Evolutionary conservation across 2,113 vertebrate genomes (phyloP), one percentile per base, ranked within the genome.

Genomic region (Chlamydotis undulata): DNA sequence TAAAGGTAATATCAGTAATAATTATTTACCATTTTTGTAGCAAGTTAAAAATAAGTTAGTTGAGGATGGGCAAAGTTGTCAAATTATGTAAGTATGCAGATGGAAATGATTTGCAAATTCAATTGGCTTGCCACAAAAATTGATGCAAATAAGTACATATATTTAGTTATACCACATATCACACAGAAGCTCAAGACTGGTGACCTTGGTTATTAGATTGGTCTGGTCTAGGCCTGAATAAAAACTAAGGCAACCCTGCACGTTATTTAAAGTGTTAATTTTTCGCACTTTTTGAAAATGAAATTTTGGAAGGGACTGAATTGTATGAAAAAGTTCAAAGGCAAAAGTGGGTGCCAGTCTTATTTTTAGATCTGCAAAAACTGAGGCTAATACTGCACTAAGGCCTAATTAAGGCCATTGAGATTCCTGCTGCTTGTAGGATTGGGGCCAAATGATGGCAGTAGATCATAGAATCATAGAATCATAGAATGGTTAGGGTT

Each of bases 41-140:
- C 25, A 63, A 83, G 75, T 67, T 83, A 91, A 95, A 96, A 96
- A 94, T 86, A 92, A 76, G 26, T 39, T 77, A 73, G 33, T 57
- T 74, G 67, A 90, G n/a, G 67, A 61, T 39, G 25, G 76, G 68
- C 16, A 96, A 95, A 67, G 25, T 91, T 90, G 64, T 91, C 85
- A 95, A 94, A 96, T 96, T 90, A 85, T 93, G 45, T 91, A 94
- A 94, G 81, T 70, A 91, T 6, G 9, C 68, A 83, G 64, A 95
- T 92, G 85, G 50, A 94, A 96, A 83, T 78, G 14, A 90, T 93
- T 94, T 95, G 55, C 71, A 95, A 93, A 92, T 94, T 92, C 80
- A 90, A 86, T 73, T 94, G 74, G 14, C 81, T 91, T 80, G 68
- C 26, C 73, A 96, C 11, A 73, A 65, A 93, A 85, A 96, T 50